phyloP scores from a whole-genome alignment of 1,140 invertebrate species.

The Acromyrmex echinatior region DNA sequence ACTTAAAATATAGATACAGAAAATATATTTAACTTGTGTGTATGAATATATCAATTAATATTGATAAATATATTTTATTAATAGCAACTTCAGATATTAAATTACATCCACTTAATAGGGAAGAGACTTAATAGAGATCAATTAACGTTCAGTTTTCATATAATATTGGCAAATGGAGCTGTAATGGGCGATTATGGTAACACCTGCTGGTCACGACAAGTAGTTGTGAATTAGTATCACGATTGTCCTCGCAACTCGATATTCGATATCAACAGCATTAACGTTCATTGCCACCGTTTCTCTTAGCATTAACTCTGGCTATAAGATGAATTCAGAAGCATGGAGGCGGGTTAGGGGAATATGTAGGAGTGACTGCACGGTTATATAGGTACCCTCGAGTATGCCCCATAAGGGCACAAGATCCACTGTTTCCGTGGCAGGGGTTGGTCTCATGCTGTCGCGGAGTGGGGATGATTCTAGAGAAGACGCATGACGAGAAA shows the following conservation, averaged over 20 bases:
- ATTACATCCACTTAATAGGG: background rate
- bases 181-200: constrained; percentile 27
- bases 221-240: constrained; percentile 51
- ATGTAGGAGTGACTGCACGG: constrained; percentile 83
- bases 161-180: constrained; percentile 14
- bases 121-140: background rate
- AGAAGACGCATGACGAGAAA: constrained; percentile 67
- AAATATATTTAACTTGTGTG: background rate
- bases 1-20: background rate
- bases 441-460: constrained; percentile 82
- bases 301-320: constrained; percentile 55
- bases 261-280: constrained; percentile 58
- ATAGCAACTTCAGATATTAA: background rate
- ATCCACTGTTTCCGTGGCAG: constrained; percentile 78
- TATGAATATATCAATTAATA: background rate
- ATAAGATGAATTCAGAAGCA: constrained; percentile 72
- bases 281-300: constrained; percentile 44
- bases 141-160: constrained; percentile 9
- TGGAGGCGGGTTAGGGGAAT: constrained; percentile 83
- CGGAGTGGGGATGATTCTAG: constrained; percentile 76
- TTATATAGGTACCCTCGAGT: constrained; percentile 76
- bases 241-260: constrained; percentile 17
- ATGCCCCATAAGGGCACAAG: constrained; percentile 79
- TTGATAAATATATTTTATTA: constrained; percentile 3
- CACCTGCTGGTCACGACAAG: constrained; percentile 42